Evolutionary conservation across 1,140 invertebrate species (phyloP), one percentile per base, ranked within the genome.

Genomic region (Portunus trituberculatus): DNA sequence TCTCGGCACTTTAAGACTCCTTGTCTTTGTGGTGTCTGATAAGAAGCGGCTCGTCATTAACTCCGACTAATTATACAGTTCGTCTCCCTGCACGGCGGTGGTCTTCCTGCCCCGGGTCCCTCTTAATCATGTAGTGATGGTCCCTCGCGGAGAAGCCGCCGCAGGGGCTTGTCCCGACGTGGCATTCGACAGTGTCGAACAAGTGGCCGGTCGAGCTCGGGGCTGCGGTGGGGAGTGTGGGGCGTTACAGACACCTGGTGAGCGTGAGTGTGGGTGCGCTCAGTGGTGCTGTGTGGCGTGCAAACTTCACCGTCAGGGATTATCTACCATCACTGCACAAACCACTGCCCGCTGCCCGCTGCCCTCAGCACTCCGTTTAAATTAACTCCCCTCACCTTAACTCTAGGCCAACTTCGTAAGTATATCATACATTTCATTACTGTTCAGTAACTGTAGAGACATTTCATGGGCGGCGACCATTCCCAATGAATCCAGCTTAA

Each of bases 181-280:
- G 87, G 87, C 25, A 31, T 20, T 45, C 39, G 87, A 28, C 87
- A 89, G 87, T 89, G 87, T 87, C 84, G 39, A 89, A 48, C 87
- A 48, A 46, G 87, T 89, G 87, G 45, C 39, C 39, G 87, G 67
- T 76, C 67, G 20, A 76, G 67, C n/a, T n/a, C 67, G 6, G 20
- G 87, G 86, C 86, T 45, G 4, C n/a, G 39, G 20, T n/a, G 67
- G 67, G 67, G 20, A 52, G 46, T 48, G 89, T 28, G 46, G 48
- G 89, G 46, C 28, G n/a, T 67, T 59, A 28, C 67, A n/a, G 67
- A 76, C 67, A n/a, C 67, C 67, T 76, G 84, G 84, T 67, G 45
- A 31, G 89, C n/a, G 89, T 91, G 89, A 91, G 89, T 91, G 89
- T 29, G 52, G 89, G 89, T 90, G 45, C 39, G 29, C 10, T n/a